These are phyloP conservation scores for Kryptolebias marmoratus DNA, from an alignment of 2,113 vertebrate genomes.

Conservation along the genomic window DNA sequence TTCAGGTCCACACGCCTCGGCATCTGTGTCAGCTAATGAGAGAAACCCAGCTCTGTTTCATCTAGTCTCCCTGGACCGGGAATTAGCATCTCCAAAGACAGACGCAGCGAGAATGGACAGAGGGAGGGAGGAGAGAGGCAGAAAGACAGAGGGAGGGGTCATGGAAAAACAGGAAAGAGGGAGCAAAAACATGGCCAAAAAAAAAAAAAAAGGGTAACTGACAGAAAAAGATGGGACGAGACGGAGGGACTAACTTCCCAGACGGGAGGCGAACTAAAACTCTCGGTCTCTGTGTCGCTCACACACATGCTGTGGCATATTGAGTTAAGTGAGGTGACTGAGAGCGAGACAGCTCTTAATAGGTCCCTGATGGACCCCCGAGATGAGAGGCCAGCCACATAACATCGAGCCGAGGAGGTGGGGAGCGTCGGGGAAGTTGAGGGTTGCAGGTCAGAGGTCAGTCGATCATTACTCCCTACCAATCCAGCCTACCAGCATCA, in stretches of 20 bases:
- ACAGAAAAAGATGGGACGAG: conserved; percentile 36
- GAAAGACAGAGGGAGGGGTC: conserved; percentile 40
- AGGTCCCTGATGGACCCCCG: conserved; percentile 79
- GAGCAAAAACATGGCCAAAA: conserved; percentile 53
- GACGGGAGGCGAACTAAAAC: conserved; percentile 73
- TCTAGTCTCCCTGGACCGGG: conserved; percentile 79
- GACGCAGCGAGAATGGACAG: conserved; percentile 68
- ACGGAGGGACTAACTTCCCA: conserved; percentile 50
- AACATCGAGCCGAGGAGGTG: conserved; percentile 49
- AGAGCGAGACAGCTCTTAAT: conserved; percentile 78
- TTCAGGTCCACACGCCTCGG: conserved; percentile 81
- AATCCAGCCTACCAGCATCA: conserved; percentile 8
- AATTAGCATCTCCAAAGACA: conserved; percentile 83
- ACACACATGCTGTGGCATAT: conserved; percentile 76
- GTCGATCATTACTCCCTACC: conserved; percentile 66
- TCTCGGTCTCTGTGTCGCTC: conserved; percentile 59
- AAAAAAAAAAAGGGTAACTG: conserved; percentile 68
- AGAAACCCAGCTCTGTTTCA: conserved; percentile 81
- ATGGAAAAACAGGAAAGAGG: conserved; percentile 38
- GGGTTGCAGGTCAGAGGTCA: conserved; percentile 73
- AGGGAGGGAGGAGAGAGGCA: conserved; percentile 47
- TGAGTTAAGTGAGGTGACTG: conserved; percentile 78
- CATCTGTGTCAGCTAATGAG: conserved; percentile 84
- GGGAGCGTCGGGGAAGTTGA: conserved; percentile 9
- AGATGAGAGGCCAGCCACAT: conserved; percentile 77